Evolutionary conservation across 2,888 invertebrate genomes (phyloP), one percentile per base, ranked within the genome.

Genomic region (Drosophila mercatorum): DNA sequence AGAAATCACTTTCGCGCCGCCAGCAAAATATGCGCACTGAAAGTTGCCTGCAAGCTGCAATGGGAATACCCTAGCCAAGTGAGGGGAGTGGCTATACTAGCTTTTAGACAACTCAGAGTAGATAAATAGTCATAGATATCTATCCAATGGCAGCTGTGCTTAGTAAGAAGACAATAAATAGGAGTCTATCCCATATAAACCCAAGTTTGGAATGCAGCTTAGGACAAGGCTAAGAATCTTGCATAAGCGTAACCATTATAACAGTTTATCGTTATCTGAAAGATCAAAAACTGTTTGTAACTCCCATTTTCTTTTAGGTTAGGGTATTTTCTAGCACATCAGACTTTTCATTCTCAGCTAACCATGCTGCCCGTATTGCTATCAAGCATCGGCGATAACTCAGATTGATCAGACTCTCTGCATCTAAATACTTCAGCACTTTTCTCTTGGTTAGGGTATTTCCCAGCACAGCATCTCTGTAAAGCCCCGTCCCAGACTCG

Each of bases 1-100:
- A 90, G 90, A 90, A 90, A 89, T 90, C 89, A 90, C 89, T 90
- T 89, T 90, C 88, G 60, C 87, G 68, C 78, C 68, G 72, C 43
- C 68, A 67, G 64, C 75, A 67, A 61, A 61, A 72, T 71, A 75
- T 59, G 75, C 56, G 22, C 22, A 22, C 22, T 22, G 22, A 22
- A 22, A 22, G 22, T 64, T 43, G 72, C 49, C 57, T 58, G 75
- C 58, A 72, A 75, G 34, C 58, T 63, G 61, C 75, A 78, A 57
- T 40, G 26, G 8, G 2, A 8, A 59, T 59, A 47, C 47, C 47
- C 58, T 47, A 22, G 3, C 14, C 1, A 2, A 11, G 6, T n/a
- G 2, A 0, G 11, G 28, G 7, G 1, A 11, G 10, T 0, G 55
- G 55, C 41, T n/a, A 55, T 22, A 22, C 22, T 22, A 22, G 22